Evolutionary conservation across 2,888 invertebrate genomes (phyloP), one percentile per base, ranked within the genome.

Genomic region (Lobophora halterata): DNA sequence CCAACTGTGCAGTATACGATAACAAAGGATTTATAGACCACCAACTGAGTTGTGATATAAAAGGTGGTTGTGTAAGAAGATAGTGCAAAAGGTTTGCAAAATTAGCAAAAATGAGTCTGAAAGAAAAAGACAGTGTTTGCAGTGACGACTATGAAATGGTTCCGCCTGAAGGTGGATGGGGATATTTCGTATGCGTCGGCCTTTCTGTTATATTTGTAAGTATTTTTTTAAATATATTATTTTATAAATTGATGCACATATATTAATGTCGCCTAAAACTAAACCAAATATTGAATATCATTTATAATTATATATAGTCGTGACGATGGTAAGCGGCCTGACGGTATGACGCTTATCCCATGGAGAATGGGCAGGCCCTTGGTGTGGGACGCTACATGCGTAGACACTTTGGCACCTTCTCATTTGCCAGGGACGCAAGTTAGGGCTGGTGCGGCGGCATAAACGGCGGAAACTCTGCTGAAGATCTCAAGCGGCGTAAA

Each of bases 161-260:
- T 4, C 85, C 91, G 1, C 92, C 92, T 0, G 92, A 92, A 51
- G 93, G 93, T 1, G 93, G 93, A 0, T 93, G 93, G 92, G 93
- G 93, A 0, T 93, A 92, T 77, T 72, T 91, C 46, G 89, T 93
- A 27, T 90, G 92, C 32, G 50, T 92, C 10, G 92, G 92, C 3
- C 79, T 92, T 36, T 90, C 91, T 33, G 69, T 92, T 21, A 90
- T 91, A 55, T 92, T 91, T 65, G 92, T 93, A 79, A 91, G 91
- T 90, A 65, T 39, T 43, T 25, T 29, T 25, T 4, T 13, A 31
- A n/a, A n/a, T n/a, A n/a, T n/a, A n/a, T n/a, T n/a, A n/a, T n/a
- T n/a, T n/a, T n/a, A n/a, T n/a, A n/a, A n/a, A n/a, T n/a, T 21
- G 17, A 14, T 32, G 6, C 25, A 27, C 5, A 8, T 14, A 28